phyloP scores from a whole-genome alignment of 2,113 vertebrate species.

The Barnardius zonarius region DNA sequence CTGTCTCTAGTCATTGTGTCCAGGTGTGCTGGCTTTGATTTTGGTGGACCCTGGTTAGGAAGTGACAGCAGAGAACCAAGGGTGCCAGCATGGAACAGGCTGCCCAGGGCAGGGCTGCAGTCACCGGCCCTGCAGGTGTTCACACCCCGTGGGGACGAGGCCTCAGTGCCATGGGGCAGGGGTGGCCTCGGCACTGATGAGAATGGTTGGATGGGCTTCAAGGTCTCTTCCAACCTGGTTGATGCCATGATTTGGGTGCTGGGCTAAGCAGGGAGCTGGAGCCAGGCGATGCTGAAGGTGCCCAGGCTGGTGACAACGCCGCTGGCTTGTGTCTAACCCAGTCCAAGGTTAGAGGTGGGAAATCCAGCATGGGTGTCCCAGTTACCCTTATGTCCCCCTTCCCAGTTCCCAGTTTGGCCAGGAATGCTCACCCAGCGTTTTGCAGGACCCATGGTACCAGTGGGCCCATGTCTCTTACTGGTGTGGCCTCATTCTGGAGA shows the following conservation, averaged over 20 bases:
- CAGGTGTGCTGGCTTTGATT: rapidly evolving
- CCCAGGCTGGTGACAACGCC: background rate
- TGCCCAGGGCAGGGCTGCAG: background rate
- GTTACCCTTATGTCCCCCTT: background rate
- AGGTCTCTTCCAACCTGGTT: background rate
- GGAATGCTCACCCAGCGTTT: background rate
- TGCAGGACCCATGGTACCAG: background rate
- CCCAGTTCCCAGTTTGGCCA: background rate
- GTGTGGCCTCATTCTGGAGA: background rate
- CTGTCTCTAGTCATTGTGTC: rapidly evolving
- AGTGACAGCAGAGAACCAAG: background rate
- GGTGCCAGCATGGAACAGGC: background rate
- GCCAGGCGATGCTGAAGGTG: background rate
- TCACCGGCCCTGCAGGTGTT: background rate
- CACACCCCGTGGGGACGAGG: rapidly evolving
- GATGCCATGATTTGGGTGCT: background rate
- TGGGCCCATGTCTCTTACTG: background rate
- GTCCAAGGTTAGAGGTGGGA: background rate
- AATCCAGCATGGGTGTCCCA: background rate
- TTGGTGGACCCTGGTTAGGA: background rate
- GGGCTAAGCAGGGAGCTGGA: background rate
- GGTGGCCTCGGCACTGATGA: background rate
- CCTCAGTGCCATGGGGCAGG: background rate
- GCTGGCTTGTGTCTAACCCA: background rate
- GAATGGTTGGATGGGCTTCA: background rate